phyloP scores from a whole-genome alignment of 2,797 vertebrate genomes.

The Onychomys torridus region DNA sequence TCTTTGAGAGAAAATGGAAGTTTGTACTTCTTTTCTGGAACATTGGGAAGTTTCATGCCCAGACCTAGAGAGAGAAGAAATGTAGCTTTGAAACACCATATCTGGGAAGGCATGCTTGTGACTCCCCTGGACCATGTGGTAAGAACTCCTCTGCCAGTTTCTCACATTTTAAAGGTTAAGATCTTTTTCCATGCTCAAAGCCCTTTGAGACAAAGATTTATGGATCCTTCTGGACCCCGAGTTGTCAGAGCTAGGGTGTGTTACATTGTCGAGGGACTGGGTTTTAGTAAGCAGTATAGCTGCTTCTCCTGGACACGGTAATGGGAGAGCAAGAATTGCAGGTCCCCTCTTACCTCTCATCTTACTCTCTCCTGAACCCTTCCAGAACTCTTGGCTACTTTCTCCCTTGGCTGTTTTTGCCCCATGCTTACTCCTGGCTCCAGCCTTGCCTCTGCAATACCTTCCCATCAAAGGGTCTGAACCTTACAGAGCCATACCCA shows the following conservation, averaged over 20 bases:
- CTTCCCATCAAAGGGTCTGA: neutral
- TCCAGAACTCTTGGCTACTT: neutral
- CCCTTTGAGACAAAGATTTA: neutral
- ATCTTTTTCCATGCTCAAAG: neutral
- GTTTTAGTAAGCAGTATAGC: neutral
- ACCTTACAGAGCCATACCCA: neutral
- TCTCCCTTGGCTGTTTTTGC: neutral
- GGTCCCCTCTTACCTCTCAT: neutral
- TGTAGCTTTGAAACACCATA: constrained; percentile 18
- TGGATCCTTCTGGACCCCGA: neutral
- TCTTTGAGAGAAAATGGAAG: neutral
- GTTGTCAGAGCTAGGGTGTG: neutral
- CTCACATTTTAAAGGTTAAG: neutral
- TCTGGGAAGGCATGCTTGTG: neutral
- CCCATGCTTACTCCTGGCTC: neutral
- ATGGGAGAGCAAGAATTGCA: neutral
- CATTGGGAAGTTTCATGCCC: neutral
- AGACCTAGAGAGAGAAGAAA: neutral
- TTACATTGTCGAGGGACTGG: neutral
- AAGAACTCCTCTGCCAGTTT: neutral
- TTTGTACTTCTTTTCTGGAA: constrained; percentile 20
- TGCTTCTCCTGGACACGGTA: accelerated
- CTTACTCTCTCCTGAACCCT: neutral
- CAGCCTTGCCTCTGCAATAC: neutral
- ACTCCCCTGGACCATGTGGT: neutral